These are phyloP conservation scores for Podotricha telesiphe DNA, from an alignment of 2,888 invertebrate species.

Conservation along the genomic window DNA sequence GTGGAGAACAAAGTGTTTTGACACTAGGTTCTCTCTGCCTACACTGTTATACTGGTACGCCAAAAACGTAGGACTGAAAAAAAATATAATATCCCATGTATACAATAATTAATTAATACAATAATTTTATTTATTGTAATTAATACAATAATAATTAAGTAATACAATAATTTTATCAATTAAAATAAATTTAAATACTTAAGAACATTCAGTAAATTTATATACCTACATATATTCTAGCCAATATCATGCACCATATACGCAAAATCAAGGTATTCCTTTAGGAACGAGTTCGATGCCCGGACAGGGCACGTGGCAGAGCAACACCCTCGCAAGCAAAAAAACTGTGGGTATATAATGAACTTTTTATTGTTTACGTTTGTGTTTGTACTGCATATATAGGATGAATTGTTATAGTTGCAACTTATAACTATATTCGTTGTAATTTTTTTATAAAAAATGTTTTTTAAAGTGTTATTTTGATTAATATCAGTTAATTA, in stretches of 20 bases:
- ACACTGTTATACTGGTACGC: no score
- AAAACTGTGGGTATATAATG: slow-evolving; percentile 60
- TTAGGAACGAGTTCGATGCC: slow-evolving; percentile 73
- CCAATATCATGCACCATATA: slow-evolving; percentile 27
- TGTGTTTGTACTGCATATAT: slow-evolving; percentile 17
- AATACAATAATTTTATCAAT: background rate
- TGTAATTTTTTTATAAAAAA: background rate
- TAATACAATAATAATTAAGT: no score
- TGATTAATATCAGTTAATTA: no score
- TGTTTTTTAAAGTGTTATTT: no score
- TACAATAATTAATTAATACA: no score
- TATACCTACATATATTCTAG: slow-evolving; percentile 20
- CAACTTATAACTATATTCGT: no score
- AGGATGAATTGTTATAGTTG: background rate
- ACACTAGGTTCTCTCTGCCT: no score
- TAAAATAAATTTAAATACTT: background rate
- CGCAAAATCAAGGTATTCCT: slow-evolving; percentile 59
- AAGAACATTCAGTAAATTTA: background rate
- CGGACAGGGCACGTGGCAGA: slow-evolving; percentile 67
- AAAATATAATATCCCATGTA: no score
- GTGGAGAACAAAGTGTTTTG: no score
- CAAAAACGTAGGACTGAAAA: no score
- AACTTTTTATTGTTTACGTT: slow-evolving; percentile 40
- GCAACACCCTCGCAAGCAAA: slow-evolving; percentile 71
- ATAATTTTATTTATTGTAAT: no score